Evolutionary conservation across 2,888 invertebrate genomes (phyloP).

Genomic region (Lochmaea crataegi): DNA sequence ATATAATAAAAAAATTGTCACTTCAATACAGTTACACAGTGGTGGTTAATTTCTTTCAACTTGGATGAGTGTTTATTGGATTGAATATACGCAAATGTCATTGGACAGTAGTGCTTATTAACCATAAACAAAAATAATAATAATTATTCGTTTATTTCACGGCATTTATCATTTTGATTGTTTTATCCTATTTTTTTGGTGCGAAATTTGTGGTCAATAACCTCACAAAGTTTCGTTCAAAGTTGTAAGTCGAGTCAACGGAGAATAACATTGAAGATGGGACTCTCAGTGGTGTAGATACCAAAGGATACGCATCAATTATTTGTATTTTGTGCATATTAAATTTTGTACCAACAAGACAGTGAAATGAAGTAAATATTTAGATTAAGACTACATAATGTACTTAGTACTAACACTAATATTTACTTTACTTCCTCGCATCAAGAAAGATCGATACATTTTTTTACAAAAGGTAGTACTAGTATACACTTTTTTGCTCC

Average conservation of each 20-base stretch:
- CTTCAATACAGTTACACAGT: neutral
- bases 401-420: too few relatives aligned
- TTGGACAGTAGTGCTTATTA: slow-evolving; percentile 7
- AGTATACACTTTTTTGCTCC: neutral
- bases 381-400: too few relatives aligned
- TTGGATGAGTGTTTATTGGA: neutral
- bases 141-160: slow-evolving; percentile 23
- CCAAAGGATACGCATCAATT: neutral
- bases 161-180: slow-evolving; percentile 18
- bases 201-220: slow-evolving; percentile 20
- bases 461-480: too few relatives aligned
- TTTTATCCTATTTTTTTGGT: slow-evolving; percentile 15
- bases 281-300: neutral
- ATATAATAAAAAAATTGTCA: neutral
- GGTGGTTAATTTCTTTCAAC: neutral
- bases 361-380: too few relatives aligned
- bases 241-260: slow-evolving; percentile 21
- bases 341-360: neutral
- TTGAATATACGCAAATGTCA: slow-evolving; percentile 1
- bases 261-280: slow-evolving; percentile 21
- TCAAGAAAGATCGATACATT: too few relatives aligned
- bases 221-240: slow-evolving; percentile 18
- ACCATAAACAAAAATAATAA: slow-evolving; percentile 16
- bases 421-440: too few relatives aligned
- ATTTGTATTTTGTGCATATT: neutral